phyloP scores from a whole-genome alignment of 2,888 invertebrate species.

The Eilema griseolum region DNA sequence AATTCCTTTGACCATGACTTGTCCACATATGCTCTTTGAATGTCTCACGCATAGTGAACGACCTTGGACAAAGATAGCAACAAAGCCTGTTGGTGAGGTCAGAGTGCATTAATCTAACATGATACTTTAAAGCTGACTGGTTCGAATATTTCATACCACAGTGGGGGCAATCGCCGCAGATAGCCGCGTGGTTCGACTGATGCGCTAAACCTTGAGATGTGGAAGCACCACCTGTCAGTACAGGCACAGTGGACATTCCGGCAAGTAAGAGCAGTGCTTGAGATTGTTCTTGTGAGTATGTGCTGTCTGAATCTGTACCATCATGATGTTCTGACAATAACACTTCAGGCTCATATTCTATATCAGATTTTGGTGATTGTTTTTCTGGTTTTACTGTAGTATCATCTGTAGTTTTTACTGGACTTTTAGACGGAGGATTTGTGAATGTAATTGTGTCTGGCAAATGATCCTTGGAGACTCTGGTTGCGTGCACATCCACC shows the following conservation, averaged over 20 bases:
- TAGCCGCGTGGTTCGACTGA: constrained; percentile 83
- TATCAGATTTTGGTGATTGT: constrained; percentile 80
- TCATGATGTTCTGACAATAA: constrained; percentile 81
- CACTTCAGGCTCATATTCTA: constrained; percentile 83
- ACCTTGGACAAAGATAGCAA: constrained; percentile 90
- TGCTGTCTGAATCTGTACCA: constrained; percentile 71
- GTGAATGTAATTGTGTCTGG: constrained; percentile 65
- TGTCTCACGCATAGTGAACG: constrained; percentile 90
- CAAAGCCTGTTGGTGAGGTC: constrained; percentile 89
- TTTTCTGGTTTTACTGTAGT: constrained; percentile 77
- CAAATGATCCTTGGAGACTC: constrained; percentile 69
- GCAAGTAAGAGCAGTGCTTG: constrained; percentile 76
- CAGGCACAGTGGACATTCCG: constrained; percentile 76
- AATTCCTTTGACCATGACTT: constrained; percentile 89
- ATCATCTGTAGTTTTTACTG: constrained; percentile 72
- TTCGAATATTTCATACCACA: constrained; percentile 90
- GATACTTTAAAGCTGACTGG: constrained; percentile 90
- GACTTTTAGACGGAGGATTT: constrained; percentile 71
- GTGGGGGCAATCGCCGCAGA: constrained; percentile 89
- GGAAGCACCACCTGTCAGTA: constrained; percentile 70
- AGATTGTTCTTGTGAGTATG: constrained; percentile 74
- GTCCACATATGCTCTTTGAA: constrained; percentile 91
- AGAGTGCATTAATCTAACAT: constrained; percentile 90
- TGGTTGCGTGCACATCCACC: constrained; percentile 63
- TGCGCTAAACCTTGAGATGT: constrained; percentile 77